Conservation (phyloP, 2,888 invertebrate species). For the Eubasilissa splendida region DNA sequence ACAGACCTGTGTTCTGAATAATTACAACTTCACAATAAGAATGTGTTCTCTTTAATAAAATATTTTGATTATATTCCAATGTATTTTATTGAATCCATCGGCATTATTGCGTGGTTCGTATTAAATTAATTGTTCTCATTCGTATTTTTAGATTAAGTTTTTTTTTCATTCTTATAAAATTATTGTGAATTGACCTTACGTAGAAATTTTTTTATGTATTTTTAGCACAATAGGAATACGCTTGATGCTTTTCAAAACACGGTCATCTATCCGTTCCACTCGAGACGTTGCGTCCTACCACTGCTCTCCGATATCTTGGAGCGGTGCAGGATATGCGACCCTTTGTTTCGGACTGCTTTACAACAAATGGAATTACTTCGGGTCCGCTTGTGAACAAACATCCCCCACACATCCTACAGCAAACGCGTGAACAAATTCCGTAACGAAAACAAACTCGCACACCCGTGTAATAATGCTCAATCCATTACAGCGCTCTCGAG, state of each 20-base stretch:
- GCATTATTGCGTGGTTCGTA: no score
- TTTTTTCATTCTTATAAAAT: no score
- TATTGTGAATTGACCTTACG: not conserved
- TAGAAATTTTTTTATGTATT: not conserved
- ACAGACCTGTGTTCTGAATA: no score
- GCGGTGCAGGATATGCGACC: slow-evolving; percentile 16
- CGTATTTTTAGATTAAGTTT: no score
- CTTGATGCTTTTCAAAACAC: no score
- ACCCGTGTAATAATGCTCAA: not conserved
- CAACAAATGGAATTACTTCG: slow-evolving; percentile 53
- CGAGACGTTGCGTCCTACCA: not conserved
- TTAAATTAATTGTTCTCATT: no score
- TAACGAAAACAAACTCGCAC: not conserved
- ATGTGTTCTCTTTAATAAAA: no score
- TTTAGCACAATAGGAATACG: no score
- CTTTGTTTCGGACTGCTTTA: slow-evolving; percentile 6
- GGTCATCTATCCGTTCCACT: not conserved
- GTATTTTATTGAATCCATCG: no score
- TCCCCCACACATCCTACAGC: slow-evolving; percentile 40
- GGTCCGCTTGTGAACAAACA: slow-evolving; percentile 45
- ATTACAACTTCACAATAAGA: no score
- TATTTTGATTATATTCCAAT: no score
- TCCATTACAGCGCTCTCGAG: not conserved
- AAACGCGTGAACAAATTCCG: slow-evolving; percentile 27
- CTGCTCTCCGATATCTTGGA: not conserved